These are phyloP conservation scores for Hemibagrus wyckioides DNA, from an alignment of 2,113 vertebrate species.

Conservation along the genomic window DNA sequence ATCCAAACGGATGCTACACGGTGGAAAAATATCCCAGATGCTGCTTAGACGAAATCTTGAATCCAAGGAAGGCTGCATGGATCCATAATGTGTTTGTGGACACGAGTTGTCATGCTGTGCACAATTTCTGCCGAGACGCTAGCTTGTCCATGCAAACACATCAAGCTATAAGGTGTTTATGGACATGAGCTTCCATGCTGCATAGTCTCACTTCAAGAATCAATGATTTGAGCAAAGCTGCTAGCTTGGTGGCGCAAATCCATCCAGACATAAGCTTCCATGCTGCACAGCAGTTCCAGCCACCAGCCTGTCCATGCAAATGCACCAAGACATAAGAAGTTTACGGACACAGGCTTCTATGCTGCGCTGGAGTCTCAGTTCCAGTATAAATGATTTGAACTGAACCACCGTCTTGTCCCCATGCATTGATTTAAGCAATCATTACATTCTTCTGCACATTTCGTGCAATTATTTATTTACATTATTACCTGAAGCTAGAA, in stretches of 20 bases:
- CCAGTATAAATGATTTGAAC: neutral
- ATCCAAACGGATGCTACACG: neutral
- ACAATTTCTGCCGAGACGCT: too few relatives aligned
- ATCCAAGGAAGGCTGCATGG: neutral
- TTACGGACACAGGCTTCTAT: neutral
- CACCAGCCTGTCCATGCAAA: neutral
- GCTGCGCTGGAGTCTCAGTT: neutral
- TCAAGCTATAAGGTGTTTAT: neutral
- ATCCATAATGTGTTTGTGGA: neutral
- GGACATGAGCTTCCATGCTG: neutral
- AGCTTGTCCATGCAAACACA: neutral
- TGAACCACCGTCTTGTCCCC: neutral
- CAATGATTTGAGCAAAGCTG: neutral
- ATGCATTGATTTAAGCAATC: neutral
- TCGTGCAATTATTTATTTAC: neutral
- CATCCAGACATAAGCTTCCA: neutral
- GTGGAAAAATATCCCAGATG: neutral
- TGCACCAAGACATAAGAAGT: neutral
- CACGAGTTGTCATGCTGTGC: too few relatives aligned
- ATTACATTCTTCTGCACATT: neutral
- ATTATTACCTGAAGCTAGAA: neutral
- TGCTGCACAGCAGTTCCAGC: neutral
- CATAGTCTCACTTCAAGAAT: neutral
- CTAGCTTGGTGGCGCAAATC: too few relatives aligned
- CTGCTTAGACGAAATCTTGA: neutral